Conservation (phyloP, 2,888 invertebrate genomes). For the Rhabditoides inermis region DNA sequence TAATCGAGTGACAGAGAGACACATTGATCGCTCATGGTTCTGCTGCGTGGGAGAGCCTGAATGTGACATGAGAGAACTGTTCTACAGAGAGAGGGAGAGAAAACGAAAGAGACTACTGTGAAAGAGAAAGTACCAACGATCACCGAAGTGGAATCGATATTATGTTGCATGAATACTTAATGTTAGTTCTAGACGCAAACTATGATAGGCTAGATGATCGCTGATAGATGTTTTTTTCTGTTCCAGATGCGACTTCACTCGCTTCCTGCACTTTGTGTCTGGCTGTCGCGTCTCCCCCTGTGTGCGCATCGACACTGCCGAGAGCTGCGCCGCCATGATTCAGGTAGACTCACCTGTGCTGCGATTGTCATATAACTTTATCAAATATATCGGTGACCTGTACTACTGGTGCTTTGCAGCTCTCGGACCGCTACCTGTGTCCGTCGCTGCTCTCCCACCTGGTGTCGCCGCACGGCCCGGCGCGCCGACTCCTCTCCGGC, state of each 20-base stretch:
- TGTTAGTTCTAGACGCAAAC: no score
- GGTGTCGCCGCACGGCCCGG: constrained; percentile 26
- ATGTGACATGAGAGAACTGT: no score
- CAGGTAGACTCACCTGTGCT: constrained; percentile 23
- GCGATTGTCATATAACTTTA: constrained; percentile 3
- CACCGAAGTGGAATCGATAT: no score
- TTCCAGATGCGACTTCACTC: constrained; percentile 22
- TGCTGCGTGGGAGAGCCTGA: no score
- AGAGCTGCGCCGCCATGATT: constrained; percentile 27
- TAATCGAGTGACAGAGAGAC: no score
- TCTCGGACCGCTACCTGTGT: constrained; percentile 45
- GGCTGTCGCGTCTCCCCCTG: constrained; percentile 22
- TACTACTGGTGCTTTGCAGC: constrained; percentile 17
- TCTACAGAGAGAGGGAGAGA: no score
- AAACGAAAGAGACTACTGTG: no score
- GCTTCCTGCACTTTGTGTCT: constrained; percentile 33
- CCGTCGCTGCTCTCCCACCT: constrained; percentile 22
- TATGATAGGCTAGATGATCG: no score
- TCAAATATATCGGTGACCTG: not conserved
- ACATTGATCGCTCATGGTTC: no score
- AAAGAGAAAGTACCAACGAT: no score
- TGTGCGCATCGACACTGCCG: constrained; percentile 15
- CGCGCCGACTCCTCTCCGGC: constrained; percentile 28
- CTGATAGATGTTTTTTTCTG: no score
- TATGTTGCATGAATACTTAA: no score